phyloP scores from a whole-genome alignment of 2,113 vertebrate genomes.

The Onychorhynchus coronatus region DNA sequence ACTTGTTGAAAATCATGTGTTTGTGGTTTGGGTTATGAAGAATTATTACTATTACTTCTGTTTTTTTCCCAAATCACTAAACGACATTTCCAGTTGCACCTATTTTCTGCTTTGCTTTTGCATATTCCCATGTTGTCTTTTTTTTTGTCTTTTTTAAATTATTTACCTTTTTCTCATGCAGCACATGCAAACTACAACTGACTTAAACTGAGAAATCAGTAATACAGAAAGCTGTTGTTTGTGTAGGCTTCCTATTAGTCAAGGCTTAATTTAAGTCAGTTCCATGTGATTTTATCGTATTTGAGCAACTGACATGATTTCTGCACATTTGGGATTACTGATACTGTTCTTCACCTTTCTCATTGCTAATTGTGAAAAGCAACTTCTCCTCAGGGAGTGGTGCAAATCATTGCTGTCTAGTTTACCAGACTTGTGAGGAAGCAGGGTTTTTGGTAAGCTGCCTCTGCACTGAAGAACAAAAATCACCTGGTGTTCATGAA shows the following conservation, averaged over 20 bases:
- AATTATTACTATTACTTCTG: fast-evolving
- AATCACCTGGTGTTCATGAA: background rate
- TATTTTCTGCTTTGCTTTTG: background rate
- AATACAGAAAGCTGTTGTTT: background rate
- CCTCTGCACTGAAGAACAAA: background rate
- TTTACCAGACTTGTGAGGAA: background rate
- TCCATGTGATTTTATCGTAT: fast-evolving
- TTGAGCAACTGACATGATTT: background rate
- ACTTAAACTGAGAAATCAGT: background rate
- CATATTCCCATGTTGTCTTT: background rate
- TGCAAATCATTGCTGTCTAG: background rate
- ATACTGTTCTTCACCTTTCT: background rate
- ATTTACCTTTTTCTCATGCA: background rate
- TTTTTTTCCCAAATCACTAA: background rate
- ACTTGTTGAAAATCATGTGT: background rate
- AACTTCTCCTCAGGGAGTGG: background rate
- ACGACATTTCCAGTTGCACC: background rate
- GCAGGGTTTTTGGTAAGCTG: background rate
- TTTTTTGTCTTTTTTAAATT: background rate
- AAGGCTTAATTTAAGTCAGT: background rate
- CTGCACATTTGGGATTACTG: background rate
- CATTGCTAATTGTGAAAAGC: background rate
- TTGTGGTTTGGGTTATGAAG: background rate
- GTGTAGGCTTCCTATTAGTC: background rate
- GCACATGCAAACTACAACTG: background rate